Evolutionary conservation across 1,140 invertebrate genomes (phyloP).

Genomic region (Habropoda laboriosa): DNA sequence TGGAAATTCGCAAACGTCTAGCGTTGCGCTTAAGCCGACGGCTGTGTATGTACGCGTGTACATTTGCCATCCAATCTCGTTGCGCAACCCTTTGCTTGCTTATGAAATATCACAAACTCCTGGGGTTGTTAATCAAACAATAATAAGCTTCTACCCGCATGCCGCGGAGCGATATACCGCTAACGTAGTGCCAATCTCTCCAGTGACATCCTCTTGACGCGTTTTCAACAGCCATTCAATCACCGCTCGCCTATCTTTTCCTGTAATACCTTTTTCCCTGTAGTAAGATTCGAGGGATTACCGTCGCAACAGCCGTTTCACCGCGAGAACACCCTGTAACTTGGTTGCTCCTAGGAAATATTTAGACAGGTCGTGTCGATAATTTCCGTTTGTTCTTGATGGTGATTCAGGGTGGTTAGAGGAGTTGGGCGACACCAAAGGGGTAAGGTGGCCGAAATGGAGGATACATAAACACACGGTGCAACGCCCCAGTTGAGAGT

Average conservation of each 20-base stretch:
- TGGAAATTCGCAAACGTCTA: slow-evolving; percentile 32
- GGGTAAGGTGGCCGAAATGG: not conserved
- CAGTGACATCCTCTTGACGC: not conserved
- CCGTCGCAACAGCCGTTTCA: no score
- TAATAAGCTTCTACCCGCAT: slow-evolving; percentile 55
- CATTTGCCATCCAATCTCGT: slow-evolving; percentile 64
- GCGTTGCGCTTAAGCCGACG: slow-evolving; percentile 35
- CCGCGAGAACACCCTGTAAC: not conserved
- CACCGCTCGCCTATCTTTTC: slow-evolving; percentile 10
- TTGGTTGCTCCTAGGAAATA: not conserved
- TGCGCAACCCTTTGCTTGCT: slow-evolving; percentile 66
- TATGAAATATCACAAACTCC: slow-evolving; percentile 67
- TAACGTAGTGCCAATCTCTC: slow-evolving; percentile 36
- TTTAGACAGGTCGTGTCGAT: not conserved
- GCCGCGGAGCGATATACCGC: slow-evolving; percentile 31
- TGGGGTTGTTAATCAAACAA: slow-evolving; percentile 65
- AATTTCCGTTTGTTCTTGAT: not conserved
- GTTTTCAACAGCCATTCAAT: slow-evolving; percentile 49
- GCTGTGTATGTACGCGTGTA: slow-evolving; percentile 31
- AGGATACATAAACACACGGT: slow-evolving; percentile 11
- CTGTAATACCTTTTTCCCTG: not conserved
- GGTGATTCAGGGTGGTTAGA: not conserved
- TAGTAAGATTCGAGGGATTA: not conserved
- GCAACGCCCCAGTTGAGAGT: not conserved
- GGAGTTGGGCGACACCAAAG: no score